phyloP scores from a whole-genome alignment of 2,888 invertebrate genomes.

The Celastrina argiolus region DNA sequence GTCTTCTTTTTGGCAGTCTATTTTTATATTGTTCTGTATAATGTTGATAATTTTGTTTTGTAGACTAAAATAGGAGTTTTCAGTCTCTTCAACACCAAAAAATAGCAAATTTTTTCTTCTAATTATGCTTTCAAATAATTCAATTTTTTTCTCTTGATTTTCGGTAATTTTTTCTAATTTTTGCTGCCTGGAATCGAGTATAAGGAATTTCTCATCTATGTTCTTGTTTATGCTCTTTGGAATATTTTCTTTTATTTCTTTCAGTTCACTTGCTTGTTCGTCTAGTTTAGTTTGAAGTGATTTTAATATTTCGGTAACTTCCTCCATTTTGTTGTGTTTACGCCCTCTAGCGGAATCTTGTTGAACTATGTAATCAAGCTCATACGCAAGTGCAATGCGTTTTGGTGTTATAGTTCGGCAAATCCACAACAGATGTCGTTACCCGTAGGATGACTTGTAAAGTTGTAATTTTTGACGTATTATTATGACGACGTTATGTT shows the following conservation, averaged over 20 bases:
- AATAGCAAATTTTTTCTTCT: neutral
- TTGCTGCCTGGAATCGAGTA: neutral
- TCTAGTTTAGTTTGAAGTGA: neutral
- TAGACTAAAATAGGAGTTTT: no score
- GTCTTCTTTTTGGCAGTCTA: no score
- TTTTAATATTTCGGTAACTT: neutral
- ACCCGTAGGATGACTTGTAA: neutral
- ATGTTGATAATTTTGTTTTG: no score
- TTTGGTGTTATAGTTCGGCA: neutral
- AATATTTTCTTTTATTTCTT: neutral
- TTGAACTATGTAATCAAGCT: neutral
- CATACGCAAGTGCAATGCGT: no score
- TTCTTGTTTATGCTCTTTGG: neutral
- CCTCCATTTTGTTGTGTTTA: neutral
- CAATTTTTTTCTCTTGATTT: neutral
- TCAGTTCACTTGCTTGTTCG: neutral
- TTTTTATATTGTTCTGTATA: no score
- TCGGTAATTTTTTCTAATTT: neutral
- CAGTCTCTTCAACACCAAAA: conserved; percentile 4
- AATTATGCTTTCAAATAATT: neutral
- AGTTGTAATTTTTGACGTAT: neutral
- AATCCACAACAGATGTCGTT: neutral
- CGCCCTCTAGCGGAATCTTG: neutral
- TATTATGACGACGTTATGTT: neutral
- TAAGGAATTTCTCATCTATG: neutral